A percentile compares a stretch with the other conserved stretches of the same genome.
phyloP scores from a whole-genome alignment of 2,797 vertebrate genomes.

The Galaxias olidus region DNA sequence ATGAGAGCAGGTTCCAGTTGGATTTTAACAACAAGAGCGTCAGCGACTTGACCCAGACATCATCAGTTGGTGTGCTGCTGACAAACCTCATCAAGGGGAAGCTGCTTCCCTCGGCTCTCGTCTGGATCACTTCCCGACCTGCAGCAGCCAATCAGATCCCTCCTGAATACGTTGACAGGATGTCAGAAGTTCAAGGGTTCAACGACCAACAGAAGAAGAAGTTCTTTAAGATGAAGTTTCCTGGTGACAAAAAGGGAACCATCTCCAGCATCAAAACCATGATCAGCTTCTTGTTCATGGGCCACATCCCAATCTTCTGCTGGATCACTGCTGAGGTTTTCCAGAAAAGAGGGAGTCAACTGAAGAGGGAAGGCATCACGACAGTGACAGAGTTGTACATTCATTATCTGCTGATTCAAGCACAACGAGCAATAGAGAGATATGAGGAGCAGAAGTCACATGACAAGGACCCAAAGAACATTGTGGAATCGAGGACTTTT shows the following conservation, averaged over 20 bases:
- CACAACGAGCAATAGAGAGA: constrained; percentile 21
- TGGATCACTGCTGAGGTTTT: constrained; percentile 35
- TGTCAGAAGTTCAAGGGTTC: constrained; percentile 40
- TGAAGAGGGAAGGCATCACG: neutral
- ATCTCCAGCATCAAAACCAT: constrained; percentile 11
- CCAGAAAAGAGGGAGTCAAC: constrained; percentile 6
- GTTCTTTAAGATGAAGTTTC: constrained; percentile 20
- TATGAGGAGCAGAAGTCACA: neutral
- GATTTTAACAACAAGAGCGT: constrained; percentile 23
- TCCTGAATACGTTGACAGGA: neutral
- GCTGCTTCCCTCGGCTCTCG: constrained; percentile 19
- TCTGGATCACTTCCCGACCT: constrained; percentile 30
- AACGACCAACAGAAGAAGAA: constrained; percentile 25
- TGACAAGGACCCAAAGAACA: constrained; percentile 2
- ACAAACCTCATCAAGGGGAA: constrained; percentile 30
- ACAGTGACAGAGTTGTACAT: constrained; percentile 41
- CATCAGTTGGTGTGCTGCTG: constrained; percentile 21
- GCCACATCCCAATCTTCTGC: constrained; percentile 41
- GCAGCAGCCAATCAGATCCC: constrained; percentile 15
- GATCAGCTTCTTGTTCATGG: constrained; percentile 39
- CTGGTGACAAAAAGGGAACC: neutral
- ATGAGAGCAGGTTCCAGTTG: constrained; percentile 27
- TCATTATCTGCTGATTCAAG: constrained; percentile 20
- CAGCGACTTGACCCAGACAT: neutral
- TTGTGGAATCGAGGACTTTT: neutral